Conservation (phyloP, 2,113 vertebrate species). For the Crotophaga sulcirostris region DNA sequence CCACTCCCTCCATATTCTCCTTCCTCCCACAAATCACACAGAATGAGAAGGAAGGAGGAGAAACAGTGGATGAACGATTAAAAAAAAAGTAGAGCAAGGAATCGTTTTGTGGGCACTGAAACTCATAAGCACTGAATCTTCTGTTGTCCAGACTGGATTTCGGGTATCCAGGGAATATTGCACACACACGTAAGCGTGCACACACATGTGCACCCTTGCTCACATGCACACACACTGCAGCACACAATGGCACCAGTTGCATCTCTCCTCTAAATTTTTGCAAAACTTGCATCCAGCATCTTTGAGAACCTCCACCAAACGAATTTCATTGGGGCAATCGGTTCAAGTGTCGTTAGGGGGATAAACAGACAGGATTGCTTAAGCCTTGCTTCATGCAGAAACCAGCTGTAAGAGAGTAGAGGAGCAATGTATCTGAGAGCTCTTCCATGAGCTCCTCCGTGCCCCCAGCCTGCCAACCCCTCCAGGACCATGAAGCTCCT, state of each 20-base stretch:
- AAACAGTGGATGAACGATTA: not conserved
- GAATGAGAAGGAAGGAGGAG: not conserved
- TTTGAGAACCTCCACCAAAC: not conserved
- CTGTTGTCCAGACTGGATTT: not conserved
- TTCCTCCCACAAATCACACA: not conserved
- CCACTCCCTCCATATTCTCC: not conserved
- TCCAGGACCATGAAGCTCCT: rapidly evolving
- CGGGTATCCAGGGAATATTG: not conserved
- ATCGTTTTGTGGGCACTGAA: too few species aligned
- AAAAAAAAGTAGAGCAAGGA: not conserved
- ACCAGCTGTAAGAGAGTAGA: not conserved
- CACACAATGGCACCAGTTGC: too few species aligned
- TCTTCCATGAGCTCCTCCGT: not conserved
- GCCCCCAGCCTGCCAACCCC: not conserved
- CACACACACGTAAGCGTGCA: not conserved
- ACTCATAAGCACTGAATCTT: too few species aligned
- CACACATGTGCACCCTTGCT: too few species aligned
- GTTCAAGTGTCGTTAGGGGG: not conserved
- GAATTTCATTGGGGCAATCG: rapidly evolving
- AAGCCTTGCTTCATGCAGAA: not conserved
- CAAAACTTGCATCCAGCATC: not conserved
- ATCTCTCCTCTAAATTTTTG: not conserved
- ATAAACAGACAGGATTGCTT: not conserved
- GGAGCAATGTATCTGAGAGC: not conserved
- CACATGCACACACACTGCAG: too few species aligned